These are phyloP conservation scores for Arion vulgaris DNA, from an alignment of 1,140 invertebrate species.

Conservation along the genomic window DNA sequence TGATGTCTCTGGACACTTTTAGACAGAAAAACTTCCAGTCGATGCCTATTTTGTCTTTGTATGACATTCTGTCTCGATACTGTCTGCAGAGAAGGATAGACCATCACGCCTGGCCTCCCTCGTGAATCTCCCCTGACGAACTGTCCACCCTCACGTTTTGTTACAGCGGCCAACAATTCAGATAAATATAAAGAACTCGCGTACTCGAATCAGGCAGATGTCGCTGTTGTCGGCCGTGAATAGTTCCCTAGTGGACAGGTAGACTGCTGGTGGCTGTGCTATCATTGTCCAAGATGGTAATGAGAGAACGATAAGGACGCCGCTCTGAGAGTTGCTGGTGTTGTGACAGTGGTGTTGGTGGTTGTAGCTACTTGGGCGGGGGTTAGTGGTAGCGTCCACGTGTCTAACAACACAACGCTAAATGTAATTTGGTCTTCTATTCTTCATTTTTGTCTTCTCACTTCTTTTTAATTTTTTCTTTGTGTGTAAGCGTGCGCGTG, in stretches of 20 bases:
- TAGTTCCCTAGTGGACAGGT: background rate
- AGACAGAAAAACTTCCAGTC: background rate
- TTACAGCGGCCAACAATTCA: background rate
- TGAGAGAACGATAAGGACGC: background rate
- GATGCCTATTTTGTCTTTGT: background rate
- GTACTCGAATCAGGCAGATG: background rate
- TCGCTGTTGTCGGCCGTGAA: background rate
- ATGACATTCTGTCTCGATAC: background rate
- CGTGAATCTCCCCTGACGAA: background rate
- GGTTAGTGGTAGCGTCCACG: background rate
- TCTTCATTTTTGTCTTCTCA: too few species aligned
- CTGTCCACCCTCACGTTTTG: slow-evolving; percentile 11
- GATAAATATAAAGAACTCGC: background rate
- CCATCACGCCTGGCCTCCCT: background rate
- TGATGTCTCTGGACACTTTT: background rate
- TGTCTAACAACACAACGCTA: background rate
- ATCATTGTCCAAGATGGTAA: background rate
- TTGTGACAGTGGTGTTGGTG: background rate
- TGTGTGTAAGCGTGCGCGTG: too few species aligned
- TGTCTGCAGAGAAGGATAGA: background rate
- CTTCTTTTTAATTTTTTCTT: too few species aligned
- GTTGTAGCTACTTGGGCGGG: background rate
- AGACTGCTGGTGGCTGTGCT: background rate
- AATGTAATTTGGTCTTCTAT: background rate
- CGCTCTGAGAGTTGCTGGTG: background rate